Percentiles rank a stretch among this genome's conserved stretches.
Conservation (phyloP, 2,888 invertebrate genomes). For the Cheiracanthium punctorium region DNA sequence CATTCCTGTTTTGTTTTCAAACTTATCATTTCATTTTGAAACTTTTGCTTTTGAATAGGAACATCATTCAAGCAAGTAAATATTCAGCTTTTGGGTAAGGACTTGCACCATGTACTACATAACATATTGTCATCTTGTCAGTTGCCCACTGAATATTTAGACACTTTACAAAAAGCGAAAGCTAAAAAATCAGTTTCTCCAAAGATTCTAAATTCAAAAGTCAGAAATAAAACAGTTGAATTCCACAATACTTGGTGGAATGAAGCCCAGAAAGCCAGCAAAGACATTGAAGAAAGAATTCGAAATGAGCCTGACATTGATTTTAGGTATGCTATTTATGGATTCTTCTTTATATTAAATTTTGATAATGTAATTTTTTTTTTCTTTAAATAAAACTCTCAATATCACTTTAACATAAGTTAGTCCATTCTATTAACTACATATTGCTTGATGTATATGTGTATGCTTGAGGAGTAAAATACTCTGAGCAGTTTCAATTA, state of each 20-base stretch:
- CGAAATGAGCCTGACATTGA: conserved; percentile 60
- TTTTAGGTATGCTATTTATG: too few relatives aligned
- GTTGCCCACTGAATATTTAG: conserved; percentile 90
- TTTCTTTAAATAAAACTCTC: too few relatives aligned
- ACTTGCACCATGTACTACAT: conserved; percentile 84
- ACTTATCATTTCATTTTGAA: background rate
- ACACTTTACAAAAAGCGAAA: conserved; percentile 80
- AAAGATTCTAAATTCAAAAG: background rate
- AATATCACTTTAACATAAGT: too few relatives aligned
- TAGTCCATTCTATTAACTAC: too few relatives aligned
- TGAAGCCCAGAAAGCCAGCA: conserved; percentile 28
- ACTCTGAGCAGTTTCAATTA: too few relatives aligned
- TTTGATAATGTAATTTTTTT: too few relatives aligned
- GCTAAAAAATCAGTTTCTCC: conserved; percentile 73
- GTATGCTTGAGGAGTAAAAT: too few relatives aligned
- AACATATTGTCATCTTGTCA: conserved; percentile 87
- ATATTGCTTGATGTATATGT: too few relatives aligned
- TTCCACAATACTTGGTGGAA: conserved; percentile 49
- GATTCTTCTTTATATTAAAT: too few relatives aligned
- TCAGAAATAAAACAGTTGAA: background rate
- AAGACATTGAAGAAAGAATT: conserved; percentile 49
- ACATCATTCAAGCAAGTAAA: conserved; percentile 78
- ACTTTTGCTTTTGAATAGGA: conserved; percentile 41
- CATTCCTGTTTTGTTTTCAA: too few relatives aligned
- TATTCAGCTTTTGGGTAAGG: conserved; percentile 83